phyloP scores from a whole-genome alignment of 92 coral and sea anemone species.

The Montipora capitata region DNA sequence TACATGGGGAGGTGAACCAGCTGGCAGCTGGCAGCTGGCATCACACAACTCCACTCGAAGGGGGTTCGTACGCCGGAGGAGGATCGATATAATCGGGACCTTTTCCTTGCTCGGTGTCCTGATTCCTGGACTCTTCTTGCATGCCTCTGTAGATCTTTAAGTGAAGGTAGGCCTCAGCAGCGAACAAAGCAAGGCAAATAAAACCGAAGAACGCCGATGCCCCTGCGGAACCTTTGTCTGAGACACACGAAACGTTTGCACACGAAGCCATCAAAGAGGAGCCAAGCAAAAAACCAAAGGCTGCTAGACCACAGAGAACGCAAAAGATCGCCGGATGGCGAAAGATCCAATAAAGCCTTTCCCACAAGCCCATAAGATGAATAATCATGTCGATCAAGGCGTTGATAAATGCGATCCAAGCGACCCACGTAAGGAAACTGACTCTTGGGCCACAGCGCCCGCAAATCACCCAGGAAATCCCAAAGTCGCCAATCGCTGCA shows the following conservation, averaged over 20 bases:
- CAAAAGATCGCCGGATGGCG: constrained; percentile 82
- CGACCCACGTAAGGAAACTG: constrained; percentile 82
- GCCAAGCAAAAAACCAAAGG: constrained; percentile 81
- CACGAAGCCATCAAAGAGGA: constrained; percentile 75
- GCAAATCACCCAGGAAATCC: background rate
- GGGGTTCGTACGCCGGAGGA: background rate
- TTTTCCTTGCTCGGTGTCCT: constrained; percentile 34
- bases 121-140: constrained; percentile 80
- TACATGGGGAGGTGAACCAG: too few relatives aligned
- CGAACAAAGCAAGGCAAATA: constrained; percentile 78
- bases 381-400: constrained; percentile 91
- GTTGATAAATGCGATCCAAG: constrained; percentile 93
- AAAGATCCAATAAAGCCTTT: constrained; percentile 84
- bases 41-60: background rate
- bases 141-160: constrained; percentile 75
- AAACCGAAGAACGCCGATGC: constrained; percentile 92
- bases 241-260: constrained; percentile 14
- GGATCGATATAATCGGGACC: constrained; percentile 27
- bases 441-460: constrained; percentile 38
- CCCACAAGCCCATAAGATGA: constrained; percentile 92
- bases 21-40: too few relatives aligned
- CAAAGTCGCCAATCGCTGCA: constrained; percentile 35
- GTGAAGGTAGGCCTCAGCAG: constrained; percentile 80
- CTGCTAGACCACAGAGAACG: constrained; percentile 78
- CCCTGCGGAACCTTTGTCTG: constrained; percentile 67